These are phyloP conservation scores for Cataglyphis rosenhaueri DNA, from an alignment of 2,888 invertebrate genomes.

Conservation along the genomic window DNA sequence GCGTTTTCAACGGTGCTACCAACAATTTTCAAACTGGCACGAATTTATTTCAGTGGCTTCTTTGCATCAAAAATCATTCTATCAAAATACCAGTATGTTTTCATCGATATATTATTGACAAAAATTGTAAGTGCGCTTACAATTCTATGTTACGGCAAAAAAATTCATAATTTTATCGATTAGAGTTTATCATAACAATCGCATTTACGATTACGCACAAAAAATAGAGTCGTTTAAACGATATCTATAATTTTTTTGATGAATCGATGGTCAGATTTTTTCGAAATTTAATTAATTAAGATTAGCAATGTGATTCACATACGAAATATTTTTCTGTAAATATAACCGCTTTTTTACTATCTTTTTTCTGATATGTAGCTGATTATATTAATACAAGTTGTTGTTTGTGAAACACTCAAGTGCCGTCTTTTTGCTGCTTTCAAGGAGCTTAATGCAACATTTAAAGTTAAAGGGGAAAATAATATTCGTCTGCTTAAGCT, in stretches of 20 bases:
- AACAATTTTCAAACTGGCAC: conserved; percentile 34
- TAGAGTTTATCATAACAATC: not conserved
- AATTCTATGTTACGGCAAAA: not conserved
- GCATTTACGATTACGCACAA: not conserved
- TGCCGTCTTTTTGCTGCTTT: not conserved
- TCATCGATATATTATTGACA: not conserved
- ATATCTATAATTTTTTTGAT: not conserved
- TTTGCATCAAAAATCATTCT: conserved; percentile 2
- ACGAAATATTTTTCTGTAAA: not conserved
- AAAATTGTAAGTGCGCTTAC: not conserved
- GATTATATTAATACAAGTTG: conserved; percentile 31
- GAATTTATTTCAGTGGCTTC: conserved; percentile 4
- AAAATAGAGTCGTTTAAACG: not conserved
- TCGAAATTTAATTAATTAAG: conserved; percentile 9
- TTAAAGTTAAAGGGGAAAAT: conserved; percentile 27
- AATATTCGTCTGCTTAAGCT: conserved; percentile 25
- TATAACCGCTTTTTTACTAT: not conserved
- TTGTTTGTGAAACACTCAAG: not conserved
- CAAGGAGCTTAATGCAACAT: not conserved
- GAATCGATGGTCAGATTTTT: not conserved
- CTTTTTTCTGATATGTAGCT: not conserved
- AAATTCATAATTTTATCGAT: not conserved
- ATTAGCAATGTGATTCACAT: not conserved
- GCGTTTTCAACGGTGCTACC: conserved; percentile 34
- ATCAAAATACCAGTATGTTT: not conserved